Evolutionary conservation across 35 echinoderm and acorn worm species (phyloP).

Genomic region (Ptychodera flava): DNA sequence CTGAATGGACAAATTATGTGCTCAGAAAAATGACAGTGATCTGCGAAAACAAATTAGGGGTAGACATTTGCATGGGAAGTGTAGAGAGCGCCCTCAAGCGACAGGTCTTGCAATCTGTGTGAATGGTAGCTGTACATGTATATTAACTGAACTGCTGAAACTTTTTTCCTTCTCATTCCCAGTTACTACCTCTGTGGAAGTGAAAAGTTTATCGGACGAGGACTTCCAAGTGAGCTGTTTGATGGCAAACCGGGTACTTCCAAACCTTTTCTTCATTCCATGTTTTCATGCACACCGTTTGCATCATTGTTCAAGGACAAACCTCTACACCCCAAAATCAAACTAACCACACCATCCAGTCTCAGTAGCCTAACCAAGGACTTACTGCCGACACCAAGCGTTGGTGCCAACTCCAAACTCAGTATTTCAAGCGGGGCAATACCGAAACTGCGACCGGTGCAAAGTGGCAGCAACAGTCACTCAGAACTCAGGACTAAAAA

Average conservation of each 20-base stretch:
- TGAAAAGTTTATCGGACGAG: slow-evolving; percentile 46
- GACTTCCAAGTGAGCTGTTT: slow-evolving; percentile 75
- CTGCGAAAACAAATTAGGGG: too few species aligned
- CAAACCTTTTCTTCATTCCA: slow-evolving; percentile 66
- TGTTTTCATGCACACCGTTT: slow-evolving; percentile 90
- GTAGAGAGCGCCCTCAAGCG: too few species aligned
- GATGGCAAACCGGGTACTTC: slow-evolving; percentile 32
- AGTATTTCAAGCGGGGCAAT: neutral
- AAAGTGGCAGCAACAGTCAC: neutral
- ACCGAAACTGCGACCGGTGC: neutral
- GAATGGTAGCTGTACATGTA: too few species aligned
- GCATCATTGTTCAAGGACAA: slow-evolving; percentile 63
- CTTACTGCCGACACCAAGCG: neutral
- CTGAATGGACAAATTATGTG: too few species aligned
- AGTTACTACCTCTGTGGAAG: slow-evolving; percentile 69
- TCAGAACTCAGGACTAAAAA: neutral
- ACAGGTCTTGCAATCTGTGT: too few species aligned
- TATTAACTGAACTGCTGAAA: too few species aligned
- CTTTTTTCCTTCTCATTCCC: neutral
- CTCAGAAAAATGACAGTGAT: too few species aligned
- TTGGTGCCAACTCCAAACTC: neutral
- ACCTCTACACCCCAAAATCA: neutral
- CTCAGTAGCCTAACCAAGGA: neutral
- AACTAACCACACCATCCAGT: slow-evolving; percentile 1
- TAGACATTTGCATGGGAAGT: too few species aligned